These are phyloP conservation scores for Philotrypesis tridentata DNA, from an alignment of 1,140 invertebrate species.

Conservation along the genomic window DNA sequence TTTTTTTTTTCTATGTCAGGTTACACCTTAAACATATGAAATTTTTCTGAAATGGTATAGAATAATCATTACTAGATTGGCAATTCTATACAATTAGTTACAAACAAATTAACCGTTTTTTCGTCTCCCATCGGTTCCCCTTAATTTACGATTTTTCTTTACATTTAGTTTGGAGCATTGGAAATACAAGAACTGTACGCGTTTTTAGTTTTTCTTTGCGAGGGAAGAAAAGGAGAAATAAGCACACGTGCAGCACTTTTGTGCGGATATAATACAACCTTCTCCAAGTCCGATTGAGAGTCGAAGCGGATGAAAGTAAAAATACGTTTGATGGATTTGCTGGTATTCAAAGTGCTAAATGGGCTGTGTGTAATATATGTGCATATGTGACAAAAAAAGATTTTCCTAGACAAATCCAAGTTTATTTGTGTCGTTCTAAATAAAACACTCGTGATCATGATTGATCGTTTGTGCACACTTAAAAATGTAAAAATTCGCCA, in stretches of 20 bases:
- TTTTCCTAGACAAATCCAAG: background rate
- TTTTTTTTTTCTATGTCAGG: no score
- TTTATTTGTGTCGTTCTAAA: background rate
- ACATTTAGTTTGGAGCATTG: no score
- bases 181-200: no score
- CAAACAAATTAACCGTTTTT: no score
- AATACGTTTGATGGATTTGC: constrained; percentile 20
- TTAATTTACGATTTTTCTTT: no score
- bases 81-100: no score
- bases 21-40: no score
- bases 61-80: no score
- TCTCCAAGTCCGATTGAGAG: background rate
- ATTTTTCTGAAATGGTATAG: no score
- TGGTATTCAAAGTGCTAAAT: background rate
- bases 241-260: constrained; percentile 2
- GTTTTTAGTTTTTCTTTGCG: background rate
- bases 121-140: no score
- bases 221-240: background rate
- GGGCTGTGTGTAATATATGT: no score
- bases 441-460: background rate
- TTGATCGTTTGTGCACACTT: constrained; percentile 23
- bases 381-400: background rate
- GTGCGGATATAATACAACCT: background rate
- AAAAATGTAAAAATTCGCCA: constrained; percentile 20
- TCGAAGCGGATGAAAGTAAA: constrained; percentile 16